A percentile compares a stretch with the other conserved stretches of the same genome.
These are phyloP conservation scores for Luperina testacea DNA, from an alignment of 2,888 invertebrate genomes.

Conservation along the genomic window DNA sequence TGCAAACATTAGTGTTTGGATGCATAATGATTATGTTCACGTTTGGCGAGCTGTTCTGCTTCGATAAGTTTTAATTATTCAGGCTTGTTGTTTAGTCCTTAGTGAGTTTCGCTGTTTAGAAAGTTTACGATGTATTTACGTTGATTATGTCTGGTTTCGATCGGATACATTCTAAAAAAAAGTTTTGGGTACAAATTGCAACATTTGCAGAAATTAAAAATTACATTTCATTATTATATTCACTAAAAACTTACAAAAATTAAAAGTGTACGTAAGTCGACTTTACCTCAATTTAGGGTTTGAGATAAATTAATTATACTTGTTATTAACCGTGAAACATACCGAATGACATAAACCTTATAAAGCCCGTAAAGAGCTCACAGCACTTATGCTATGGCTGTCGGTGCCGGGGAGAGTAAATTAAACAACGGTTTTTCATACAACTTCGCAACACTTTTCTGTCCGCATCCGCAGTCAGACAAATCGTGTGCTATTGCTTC, in stretches of 20 bases:
- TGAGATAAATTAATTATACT: neutral
- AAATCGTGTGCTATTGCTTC: no score
- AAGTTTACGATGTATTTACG: neutral
- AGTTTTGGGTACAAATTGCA: neutral
- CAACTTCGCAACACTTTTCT: no score
- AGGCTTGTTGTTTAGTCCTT: slow-evolving; percentile 26
- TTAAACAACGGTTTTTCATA: neutral
- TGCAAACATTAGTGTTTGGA: slow-evolving; percentile 44
- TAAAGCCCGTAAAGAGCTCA: neutral
- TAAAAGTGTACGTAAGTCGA: neutral
- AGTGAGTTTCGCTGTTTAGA: slow-evolving; percentile 9
- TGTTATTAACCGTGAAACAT: neutral
- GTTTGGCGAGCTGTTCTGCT: slow-evolving; percentile 39
- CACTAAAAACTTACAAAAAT: neutral
- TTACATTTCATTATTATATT: neutral
- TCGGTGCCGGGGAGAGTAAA: neutral
- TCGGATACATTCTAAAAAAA: neutral
- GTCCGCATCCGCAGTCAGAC: no score
- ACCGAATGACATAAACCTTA: neutral
- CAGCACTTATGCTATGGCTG: no score
- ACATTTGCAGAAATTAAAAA: neutral
- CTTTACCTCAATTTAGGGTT: no score
- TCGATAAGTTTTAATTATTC: slow-evolving; percentile 57
- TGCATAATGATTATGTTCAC: slow-evolving; percentile 34
- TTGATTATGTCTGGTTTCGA: neutral